Conservation (phyloP, 2,888 invertebrate species). For the Gastracanthus pulcherrimus region DNA sequence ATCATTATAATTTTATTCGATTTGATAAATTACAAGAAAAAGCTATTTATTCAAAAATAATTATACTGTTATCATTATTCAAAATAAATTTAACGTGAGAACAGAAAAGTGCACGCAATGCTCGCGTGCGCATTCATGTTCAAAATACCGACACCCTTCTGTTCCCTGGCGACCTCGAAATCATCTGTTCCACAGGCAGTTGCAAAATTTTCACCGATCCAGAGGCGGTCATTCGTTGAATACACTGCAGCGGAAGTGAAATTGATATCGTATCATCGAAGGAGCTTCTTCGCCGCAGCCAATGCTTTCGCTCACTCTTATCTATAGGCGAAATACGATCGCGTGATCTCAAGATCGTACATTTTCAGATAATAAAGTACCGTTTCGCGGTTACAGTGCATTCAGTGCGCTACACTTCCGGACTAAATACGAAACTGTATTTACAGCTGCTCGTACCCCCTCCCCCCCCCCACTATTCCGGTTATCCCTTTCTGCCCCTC, state of each 20-base stretch:
- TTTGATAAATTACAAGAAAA: too few relatives aligned
- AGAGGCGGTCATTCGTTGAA: not conserved
- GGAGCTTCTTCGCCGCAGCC: constrained; percentile 15
- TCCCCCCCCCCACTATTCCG: constrained; percentile 30
- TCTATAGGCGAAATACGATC: constrained; percentile 48
- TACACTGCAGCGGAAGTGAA: constrained; percentile 33
- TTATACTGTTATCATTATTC: not conserved
- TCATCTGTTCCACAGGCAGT: not conserved
- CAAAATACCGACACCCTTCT: not conserved
- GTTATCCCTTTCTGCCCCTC: constrained; percentile 38
- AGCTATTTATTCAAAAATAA: constrained; percentile 12
- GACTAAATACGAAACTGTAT: constrained; percentile 62
- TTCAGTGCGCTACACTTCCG: constrained; percentile 60
- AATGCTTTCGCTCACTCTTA: not conserved
- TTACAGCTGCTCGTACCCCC: constrained; percentile 57
- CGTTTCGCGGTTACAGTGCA: constrained; percentile 63
- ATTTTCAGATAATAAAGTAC: constrained; percentile 65
- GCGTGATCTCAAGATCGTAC: constrained; percentile 52
- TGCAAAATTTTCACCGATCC: not conserved
- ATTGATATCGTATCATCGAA: constrained; percentile 28
- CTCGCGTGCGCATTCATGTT: constrained; percentile 1
- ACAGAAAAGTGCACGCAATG: constrained; percentile 20
- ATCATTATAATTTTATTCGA: too few relatives aligned
- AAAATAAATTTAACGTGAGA: constrained; percentile 29
- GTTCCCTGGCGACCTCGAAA: not conserved